These are phyloP conservation scores for Malurus splendens DNA, from an alignment of 2,797 vertebrate species.

Conservation along the genomic window DNA sequence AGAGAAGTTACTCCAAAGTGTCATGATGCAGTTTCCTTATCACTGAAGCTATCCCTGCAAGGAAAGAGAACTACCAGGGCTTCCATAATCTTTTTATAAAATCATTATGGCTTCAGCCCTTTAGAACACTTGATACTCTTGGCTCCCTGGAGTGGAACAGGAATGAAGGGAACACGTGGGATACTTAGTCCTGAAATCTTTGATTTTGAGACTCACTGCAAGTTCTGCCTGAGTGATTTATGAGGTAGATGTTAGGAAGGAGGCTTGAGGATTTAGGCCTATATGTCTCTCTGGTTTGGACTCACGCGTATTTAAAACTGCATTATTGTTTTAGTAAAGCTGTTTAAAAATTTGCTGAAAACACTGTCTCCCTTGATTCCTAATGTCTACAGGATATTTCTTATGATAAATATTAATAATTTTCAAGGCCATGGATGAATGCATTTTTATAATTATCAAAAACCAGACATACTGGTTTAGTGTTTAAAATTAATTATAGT, in stretches of 20 bases:
- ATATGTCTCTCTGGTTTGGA: not conserved
- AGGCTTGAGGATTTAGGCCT: not conserved
- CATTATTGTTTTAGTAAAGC: slow-evolving; percentile 26
- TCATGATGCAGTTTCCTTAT: slow-evolving; percentile 35
- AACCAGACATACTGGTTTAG: slow-evolving; percentile 39
- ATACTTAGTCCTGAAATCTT: not conserved
- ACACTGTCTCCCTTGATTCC: slow-evolving; percentile 54
- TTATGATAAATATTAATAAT: slow-evolving; percentile 69
- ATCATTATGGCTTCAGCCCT: slow-evolving; percentile 23
- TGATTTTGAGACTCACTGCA: not conserved
- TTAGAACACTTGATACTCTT: slow-evolving; percentile 15
- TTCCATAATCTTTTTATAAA: slow-evolving; percentile 33
- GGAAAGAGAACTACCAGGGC: not conserved
- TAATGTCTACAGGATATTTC: slow-evolving; percentile 60
- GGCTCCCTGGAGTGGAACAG: not conserved
- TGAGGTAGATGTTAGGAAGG: not conserved
- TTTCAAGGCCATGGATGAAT: slow-evolving; percentile 47
- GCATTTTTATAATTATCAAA: slow-evolving; percentile 56
- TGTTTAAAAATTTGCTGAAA: slow-evolving; percentile 40
- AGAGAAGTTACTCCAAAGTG: slow-evolving; percentile 28
- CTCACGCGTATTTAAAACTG: slow-evolving; percentile 18
- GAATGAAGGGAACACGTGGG: not conserved
- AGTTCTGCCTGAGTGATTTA: not conserved
- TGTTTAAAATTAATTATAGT: slow-evolving; percentile 57
- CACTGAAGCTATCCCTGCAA: slow-evolving; percentile 4